Conservation (phyloP, 2,797 vertebrate genomes). For the Poecilia velifera region DNA sequence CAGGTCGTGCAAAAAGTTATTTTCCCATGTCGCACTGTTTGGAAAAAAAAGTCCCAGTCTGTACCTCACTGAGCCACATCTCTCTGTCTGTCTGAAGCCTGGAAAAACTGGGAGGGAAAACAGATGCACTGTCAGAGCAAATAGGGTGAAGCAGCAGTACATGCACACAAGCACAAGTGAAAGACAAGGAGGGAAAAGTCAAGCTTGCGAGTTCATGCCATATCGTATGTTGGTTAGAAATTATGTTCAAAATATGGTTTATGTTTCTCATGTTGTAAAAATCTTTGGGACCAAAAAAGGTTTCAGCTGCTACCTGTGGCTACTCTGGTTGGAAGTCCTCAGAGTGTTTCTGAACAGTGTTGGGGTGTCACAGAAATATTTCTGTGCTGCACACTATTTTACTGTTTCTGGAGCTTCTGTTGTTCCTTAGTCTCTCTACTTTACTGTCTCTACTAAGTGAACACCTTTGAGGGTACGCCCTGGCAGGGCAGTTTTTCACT, state of each 20-base stretch:
- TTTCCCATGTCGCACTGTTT: neutral
- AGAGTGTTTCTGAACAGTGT: neutral
- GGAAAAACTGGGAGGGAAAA: neutral
- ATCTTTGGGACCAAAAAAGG: neutral
- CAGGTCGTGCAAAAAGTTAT: neutral
- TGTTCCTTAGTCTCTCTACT: constrained; percentile 26
- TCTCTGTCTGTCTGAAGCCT: constrained; percentile 3
- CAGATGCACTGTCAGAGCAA: neutral
- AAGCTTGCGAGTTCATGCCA: neutral
- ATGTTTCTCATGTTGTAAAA: neutral
- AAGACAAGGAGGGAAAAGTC: neutral
- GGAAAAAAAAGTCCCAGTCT: neutral
- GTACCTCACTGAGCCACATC: neutral
- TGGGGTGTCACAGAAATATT: constrained; percentile 21
- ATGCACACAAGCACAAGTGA: neutral
- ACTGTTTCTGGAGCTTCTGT: constrained; percentile 29
- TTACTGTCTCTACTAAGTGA: constrained; percentile 14
- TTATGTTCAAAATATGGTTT: neutral
- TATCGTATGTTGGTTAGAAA: neutral
- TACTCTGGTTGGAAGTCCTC: neutral
- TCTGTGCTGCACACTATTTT: constrained; percentile 11
- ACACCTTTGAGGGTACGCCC: constrained; percentile 20
- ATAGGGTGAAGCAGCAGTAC: neutral
- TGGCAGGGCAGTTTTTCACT: constrained; percentile 27
- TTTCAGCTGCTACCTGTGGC: neutral